Evolutionary conservation across 2,888 invertebrate species (phyloP).

Genomic region (Ectemnius cavifrons): DNA sequence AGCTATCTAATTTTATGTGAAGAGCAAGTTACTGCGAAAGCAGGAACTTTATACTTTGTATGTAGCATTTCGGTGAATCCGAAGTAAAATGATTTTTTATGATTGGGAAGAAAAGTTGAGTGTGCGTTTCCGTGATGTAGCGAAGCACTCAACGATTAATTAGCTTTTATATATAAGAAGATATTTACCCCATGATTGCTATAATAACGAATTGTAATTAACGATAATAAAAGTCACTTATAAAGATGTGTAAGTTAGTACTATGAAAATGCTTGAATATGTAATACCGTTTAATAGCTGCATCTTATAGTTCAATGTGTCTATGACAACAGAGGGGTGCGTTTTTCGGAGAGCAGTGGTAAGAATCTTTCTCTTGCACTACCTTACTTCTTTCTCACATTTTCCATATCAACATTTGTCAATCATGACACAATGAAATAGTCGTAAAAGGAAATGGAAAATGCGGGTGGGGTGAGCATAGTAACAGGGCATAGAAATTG

Average conservation of each 20-base stretch:
- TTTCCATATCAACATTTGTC: neutral
- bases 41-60: constrained; percentile 24
- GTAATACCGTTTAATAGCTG: neutral
- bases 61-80: constrained; percentile 23
- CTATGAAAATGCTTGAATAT: constrained; percentile 15
- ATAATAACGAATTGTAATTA: constrained; percentile 57
- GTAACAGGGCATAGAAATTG: constrained; percentile 14
- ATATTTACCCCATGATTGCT: constrained; percentile 53
- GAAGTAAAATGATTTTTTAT: constrained; percentile 37
- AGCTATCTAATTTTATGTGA: constrained; percentile 27
- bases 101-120: constrained; percentile 17
- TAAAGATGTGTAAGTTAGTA: constrained; percentile 31
- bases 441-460: neutral
- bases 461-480: neutral
- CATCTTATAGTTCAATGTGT: neutral
- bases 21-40: constrained; percentile 17
- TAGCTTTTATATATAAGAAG: constrained; percentile 53
- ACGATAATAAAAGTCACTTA: constrained; percentile 54
- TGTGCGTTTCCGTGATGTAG: constrained; percentile 29
- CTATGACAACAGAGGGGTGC: no score
- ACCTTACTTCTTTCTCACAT: constrained; percentile 1
- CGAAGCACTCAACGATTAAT: constrained; percentile 38
- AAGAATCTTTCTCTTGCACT: no score
- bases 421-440: neutral
- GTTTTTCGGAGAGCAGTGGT: neutral